Evolutionary conservation across 2,797 vertebrate genomes (phyloP).

Genomic region (Dendrocincla fuliginosa): DNA sequence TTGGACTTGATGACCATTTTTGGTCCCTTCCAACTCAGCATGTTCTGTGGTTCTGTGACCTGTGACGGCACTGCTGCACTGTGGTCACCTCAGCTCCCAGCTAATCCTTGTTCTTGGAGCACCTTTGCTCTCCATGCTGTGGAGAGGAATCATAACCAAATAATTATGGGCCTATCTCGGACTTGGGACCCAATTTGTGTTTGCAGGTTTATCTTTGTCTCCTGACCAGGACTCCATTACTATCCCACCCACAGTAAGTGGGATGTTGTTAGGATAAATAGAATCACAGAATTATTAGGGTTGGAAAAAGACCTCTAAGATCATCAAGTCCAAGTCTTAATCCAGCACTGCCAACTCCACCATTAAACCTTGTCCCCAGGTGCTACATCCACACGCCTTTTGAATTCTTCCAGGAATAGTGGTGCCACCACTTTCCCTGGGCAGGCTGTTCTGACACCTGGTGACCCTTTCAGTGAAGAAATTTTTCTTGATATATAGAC

Average conservation of each 20-base stretch:
- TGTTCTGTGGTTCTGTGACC: neutral
- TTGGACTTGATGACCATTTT: neutral
- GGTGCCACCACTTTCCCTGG: neutral
- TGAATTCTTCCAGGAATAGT: neutral
- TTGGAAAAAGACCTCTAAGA: neutral
- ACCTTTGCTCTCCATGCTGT: neutral
- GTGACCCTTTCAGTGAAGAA: neutral
- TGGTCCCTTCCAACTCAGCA: neutral
- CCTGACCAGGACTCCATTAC: neutral
- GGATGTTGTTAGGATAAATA: neutral
- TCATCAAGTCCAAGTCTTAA: neutral
- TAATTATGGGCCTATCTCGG: neutral
- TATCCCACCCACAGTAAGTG: neutral
- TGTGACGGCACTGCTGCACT: neutral
- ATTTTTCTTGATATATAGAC: neutral
- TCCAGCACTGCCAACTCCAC: neutral
- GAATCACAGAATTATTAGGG: neutral
- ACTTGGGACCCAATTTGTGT: neutral
- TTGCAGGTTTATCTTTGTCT: neutral
- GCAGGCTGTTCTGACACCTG: neutral
- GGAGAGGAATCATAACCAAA: neutral
- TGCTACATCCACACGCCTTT: neutral
- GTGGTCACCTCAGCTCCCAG: neutral
- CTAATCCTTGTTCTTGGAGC: neutral
- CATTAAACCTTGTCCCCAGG: neutral